A percentile compares a stretch with the other conserved stretches of the same genome.
Conservation (phyloP, 1,140 invertebrate species). For the Ylistrum balloti region DNA sequence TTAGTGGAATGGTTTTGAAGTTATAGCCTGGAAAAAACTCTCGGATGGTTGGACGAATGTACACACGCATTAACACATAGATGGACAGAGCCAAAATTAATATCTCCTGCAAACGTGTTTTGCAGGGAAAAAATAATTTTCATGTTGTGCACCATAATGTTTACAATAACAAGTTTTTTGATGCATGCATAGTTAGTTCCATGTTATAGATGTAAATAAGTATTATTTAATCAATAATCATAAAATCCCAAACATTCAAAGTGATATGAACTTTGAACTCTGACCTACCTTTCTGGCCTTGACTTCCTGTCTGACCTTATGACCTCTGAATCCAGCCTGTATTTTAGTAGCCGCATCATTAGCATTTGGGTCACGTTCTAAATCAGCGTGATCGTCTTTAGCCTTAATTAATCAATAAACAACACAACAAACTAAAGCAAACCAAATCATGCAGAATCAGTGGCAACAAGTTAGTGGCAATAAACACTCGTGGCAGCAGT, state of each 20-base stretch:
- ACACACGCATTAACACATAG: too few species aligned
- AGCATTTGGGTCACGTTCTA: conserved; percentile 42
- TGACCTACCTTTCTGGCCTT: conserved; percentile 46
- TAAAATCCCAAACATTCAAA: not conserved
- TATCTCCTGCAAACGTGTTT: too few species aligned
- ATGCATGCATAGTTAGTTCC: too few species aligned
- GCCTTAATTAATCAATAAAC: conserved; percentile 39
- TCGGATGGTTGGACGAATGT: too few species aligned
- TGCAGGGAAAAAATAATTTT: too few species aligned
- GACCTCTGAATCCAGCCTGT: conserved; percentile 89
- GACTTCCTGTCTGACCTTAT: conserved; percentile 83
- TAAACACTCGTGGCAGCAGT: not conserved
- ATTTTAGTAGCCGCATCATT: conserved; percentile 88
- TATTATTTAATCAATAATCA: not conserved
- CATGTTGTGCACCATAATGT: too few species aligned
- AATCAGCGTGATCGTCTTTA: not conserved
- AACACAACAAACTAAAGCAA: conserved; percentile 9
- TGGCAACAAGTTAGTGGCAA: conserved; percentile 21
- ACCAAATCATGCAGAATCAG: not conserved
- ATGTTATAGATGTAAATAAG: too few species aligned
- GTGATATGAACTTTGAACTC: not conserved
- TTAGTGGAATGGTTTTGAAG: too few species aligned
- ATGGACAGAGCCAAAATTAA: too few species aligned
- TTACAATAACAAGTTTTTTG: too few species aligned
- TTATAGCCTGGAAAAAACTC: too few species aligned